Conservation (phyloP, 2,888 invertebrate species). For the Cataglyphis livida region DNA sequence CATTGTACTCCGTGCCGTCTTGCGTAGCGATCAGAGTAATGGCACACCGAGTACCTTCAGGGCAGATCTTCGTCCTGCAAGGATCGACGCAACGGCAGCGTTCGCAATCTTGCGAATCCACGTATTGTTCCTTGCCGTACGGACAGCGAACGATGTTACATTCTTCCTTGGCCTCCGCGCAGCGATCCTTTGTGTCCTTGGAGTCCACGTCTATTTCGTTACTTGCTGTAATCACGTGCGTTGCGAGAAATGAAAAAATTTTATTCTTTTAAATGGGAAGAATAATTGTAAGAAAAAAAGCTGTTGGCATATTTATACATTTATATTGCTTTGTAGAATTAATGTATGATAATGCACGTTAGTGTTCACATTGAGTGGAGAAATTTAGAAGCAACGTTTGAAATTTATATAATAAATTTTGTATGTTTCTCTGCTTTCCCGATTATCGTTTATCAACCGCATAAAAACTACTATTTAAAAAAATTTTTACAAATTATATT, state of each 20-base stretch:
- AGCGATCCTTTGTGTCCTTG: constrained; percentile 85
- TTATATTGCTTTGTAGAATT: not conserved
- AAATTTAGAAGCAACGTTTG: constrained; percentile 15
- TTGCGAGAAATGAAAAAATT: not conserved
- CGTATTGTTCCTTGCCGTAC: constrained; percentile 90
- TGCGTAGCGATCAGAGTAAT: constrained; percentile 85
- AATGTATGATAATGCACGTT: not conserved
- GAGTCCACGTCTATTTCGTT: constrained; percentile 85
- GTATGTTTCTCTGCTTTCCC: not conserved
- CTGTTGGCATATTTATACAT: constrained; percentile 20
- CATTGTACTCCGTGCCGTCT: constrained; percentile 86
- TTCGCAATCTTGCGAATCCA: constrained; percentile 89
- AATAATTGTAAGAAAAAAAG: not conserved
- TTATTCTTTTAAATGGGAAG: not conserved
- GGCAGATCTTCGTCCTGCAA: constrained; percentile 89
- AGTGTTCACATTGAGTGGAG: not conserved
- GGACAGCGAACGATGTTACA: constrained; percentile 90
- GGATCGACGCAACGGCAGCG: constrained; percentile 92
- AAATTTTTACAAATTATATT: not conserved
- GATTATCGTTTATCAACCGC: not conserved
- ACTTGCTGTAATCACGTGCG: constrained; percentile 71
- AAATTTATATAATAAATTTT: not conserved
- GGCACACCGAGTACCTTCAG: constrained; percentile 89
- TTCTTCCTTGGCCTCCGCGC: constrained; percentile 88
- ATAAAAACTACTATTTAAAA: constrained; percentile 3